phyloP scores from a whole-genome alignment of 2,888 invertebrate genomes.

The Biston betularia region DNA sequence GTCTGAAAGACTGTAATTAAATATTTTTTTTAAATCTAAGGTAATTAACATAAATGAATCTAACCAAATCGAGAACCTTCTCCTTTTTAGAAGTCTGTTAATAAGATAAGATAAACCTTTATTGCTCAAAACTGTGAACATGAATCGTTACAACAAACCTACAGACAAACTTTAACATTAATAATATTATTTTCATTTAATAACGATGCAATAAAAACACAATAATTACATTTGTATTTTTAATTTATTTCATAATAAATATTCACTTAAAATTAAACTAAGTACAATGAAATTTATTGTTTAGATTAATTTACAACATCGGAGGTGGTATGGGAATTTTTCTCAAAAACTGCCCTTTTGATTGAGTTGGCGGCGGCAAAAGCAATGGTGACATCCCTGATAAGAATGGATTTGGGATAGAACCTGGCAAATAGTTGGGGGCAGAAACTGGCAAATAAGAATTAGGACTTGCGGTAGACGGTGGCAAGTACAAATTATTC shows the following conservation, averaged over 20 bases:
- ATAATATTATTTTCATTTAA: too few species aligned
- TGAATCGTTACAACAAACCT: too few species aligned
- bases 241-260: constrained; percentile 9
- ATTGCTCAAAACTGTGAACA: too few species aligned
- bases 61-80: too few species aligned
- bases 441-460: constrained; percentile 20
- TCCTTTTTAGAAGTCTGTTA: too few species aligned
- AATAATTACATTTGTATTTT: neutral
- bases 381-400: constrained; percentile 54
- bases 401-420: constrained; percentile 53
- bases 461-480: neutral
- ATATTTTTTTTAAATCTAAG: too few species aligned
- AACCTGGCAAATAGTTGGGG: constrained; percentile 15
- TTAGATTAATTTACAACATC: constrained; percentile 52
- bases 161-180: too few species aligned
- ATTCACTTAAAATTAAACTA: constrained; percentile 13
- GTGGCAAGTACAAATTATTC: constrained; percentile 2
- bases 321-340: constrained; percentile 70
- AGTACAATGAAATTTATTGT: too few species aligned
- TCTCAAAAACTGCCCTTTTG: constrained; percentile 62
- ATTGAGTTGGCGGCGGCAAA: constrained; percentile 58
- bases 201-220: neutral
- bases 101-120: too few species aligned
- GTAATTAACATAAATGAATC: too few species aligned
- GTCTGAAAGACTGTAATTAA: too few species aligned